Base-by-base conservation (phyloP, 2,888 invertebrate genomes). In the Lasiommata megera region DNA sequence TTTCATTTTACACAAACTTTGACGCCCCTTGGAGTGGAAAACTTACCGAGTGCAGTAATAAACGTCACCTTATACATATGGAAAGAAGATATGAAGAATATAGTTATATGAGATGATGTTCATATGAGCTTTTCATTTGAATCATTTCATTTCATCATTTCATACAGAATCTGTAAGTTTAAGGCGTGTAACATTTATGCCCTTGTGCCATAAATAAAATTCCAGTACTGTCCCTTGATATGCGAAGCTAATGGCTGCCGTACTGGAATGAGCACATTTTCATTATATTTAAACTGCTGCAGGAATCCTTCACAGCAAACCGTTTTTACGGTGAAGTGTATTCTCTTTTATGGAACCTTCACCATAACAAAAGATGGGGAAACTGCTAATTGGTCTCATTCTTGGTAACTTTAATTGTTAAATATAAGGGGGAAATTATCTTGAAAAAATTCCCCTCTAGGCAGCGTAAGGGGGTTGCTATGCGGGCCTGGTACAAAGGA, bases 381-480 rank as follows among this genome's bases (percentile, higher is more conserved):
- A 60, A 48, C 50, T 50, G 44, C 53, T 60, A 60, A 60, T 60
- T 60, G 56, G 53, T 48, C 36, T 36, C 37, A 43, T 54, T 53
- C 37, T 37, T 29, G 51, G 38, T 29, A 16, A 38, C 38, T 38
- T 40, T 50, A 50, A 50, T 50, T 48, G 48, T 48, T 55, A 34
- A 48, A 48, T 41, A 38, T 38, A 38, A 46, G 16, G 38, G 38
- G 50, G 12, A 16, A 23, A 14, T 48, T 48, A 8, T 12, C n/a
- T 48, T 48, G 9, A 48, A 51, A 11, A 40, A 28, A 16, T 28
- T 50, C 14, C 12, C 12, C 17, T n/a, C 18, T 6, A 8, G 36
- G n/a, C 12, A 18, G 17, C 12, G 6, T 38, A 6, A 23, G 38
- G 14, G 50, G 37, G n/a, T 18, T 23, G 37, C 18, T 47, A n/a